phyloP scores from a whole-genome alignment of 1,140 invertebrate species.

The Drosophila seguyi region DNA sequence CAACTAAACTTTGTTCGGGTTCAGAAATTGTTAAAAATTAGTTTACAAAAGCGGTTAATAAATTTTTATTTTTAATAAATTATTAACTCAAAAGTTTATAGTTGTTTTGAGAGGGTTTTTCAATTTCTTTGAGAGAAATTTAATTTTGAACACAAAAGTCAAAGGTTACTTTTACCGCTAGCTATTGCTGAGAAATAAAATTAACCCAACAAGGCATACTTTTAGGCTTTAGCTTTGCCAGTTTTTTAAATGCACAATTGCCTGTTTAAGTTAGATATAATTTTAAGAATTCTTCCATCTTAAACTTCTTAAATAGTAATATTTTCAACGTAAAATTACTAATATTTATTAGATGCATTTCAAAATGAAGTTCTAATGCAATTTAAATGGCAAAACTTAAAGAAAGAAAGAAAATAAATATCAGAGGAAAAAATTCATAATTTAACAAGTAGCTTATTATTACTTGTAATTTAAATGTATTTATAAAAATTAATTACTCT shows the following conservation, averaged over 20 bases:
- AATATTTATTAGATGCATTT: background rate
- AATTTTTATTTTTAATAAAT: background rate
- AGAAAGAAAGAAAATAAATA: background rate
- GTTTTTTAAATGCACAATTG: background rate
- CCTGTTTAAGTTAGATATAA: background rate
- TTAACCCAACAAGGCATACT: slow-evolving; percentile 1
- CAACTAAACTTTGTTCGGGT: background rate
- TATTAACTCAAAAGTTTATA: too few relatives aligned
- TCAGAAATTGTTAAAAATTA: background rate
- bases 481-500: background rate
- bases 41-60: background rate
- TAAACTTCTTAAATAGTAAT: too few relatives aligned
- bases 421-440: background rate
- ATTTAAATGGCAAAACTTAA: too few relatives aligned
- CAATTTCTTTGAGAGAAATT: background rate
- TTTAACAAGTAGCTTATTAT: too few relatives aligned
- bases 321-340: too few relatives aligned
- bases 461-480: background rate
- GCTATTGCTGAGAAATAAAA: background rate
- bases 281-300: background rate
- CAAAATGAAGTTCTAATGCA: background rate
- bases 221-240: slow-evolving; percentile 5
- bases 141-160: background rate
- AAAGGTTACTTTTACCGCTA: background rate
- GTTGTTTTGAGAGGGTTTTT: too few relatives aligned